Percentiles rank a stretch among this genome's conserved stretches.
Conservation (phyloP, 2,113 vertebrate species). For the Brachyhypopomus occidentalis region DNA sequence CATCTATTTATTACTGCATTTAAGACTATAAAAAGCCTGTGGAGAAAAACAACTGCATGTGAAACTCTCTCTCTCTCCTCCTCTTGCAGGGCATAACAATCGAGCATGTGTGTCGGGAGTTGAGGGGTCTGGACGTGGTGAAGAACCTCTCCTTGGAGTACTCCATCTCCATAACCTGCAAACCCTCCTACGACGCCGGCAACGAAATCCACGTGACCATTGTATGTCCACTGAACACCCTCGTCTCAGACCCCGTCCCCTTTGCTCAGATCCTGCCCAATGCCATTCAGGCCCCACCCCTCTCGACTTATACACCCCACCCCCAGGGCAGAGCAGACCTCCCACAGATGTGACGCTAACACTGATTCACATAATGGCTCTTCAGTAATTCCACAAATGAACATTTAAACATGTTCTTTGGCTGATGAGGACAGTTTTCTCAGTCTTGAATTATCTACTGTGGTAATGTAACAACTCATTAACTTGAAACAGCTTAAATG, state of each 20-base stretch:
- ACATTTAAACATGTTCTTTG: background rate
- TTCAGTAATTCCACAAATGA: background rate
- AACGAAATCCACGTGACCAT: constrained; percentile 90
- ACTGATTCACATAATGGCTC: background rate
- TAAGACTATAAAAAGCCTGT: background rate
- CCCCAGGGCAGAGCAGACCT: too few relatives aligned
- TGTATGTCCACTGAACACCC: constrained; percentile 65
- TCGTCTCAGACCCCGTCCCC: too few relatives aligned
- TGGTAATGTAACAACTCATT: constrained; percentile 1
- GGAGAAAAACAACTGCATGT: background rate
- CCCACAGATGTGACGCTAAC: too few relatives aligned
- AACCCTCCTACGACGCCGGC: constrained; percentile 79
- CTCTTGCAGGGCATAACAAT: constrained; percentile 83
- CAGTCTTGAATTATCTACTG: constrained; percentile 1
- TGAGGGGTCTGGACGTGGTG: constrained; percentile 83
- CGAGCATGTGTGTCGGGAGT: constrained; percentile 85
- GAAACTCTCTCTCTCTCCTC: background rate
- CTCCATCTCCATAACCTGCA: constrained; percentile 84
- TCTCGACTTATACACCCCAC: too few relatives aligned
- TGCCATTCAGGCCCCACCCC: too few relatives aligned
- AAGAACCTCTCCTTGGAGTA: constrained; percentile 85
- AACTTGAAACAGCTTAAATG: background rate
- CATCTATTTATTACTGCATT: too few relatives aligned
- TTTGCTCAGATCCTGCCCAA: too few relatives aligned
- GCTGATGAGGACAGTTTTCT: background rate